Evolutionary conservation across 2,888 invertebrate species (phyloP), one percentile per base, ranked within the genome.

Genomic region (Priapulus caudatus): DNA sequence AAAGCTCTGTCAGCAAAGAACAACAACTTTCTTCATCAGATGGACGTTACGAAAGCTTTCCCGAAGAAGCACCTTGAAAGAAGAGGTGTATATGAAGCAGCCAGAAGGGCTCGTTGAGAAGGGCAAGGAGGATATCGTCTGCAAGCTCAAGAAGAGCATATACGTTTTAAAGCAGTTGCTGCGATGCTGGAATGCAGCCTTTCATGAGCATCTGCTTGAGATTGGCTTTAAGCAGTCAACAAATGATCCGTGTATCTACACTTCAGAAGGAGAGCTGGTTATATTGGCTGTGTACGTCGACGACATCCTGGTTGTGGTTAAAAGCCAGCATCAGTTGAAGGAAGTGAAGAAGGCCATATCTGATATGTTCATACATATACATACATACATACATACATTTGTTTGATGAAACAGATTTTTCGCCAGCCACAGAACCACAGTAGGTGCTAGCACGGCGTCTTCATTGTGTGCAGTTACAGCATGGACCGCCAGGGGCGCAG

Each of bases 31-130:
- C 10, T 60, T 2, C 16, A 24, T 1, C 55, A 59, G 22, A 54
- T 58, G 46, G 59, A 58, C 47, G 51, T 59, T 5, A 53, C 44
- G 18, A 60, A 59, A 21, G 59, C 58, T 1, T 61, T 60, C 45
- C 33, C 57, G 4, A 50, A 57, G 44, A n/a, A 52, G 59, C 15
- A 48, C 44, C 2, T 33, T 59, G 19, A 20, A 59, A 19, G 59
- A 60, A 23, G 45, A 49, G 21, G n/a, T 57, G 19, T 62, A 52
- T 45, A 60, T 62, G 57, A 20, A 43, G 21, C 60, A 61, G 46
- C 56, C 62, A 19, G 49, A 47, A 23, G 61, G 60, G 19, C 58
- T 52, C 47, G 48, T 55, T 23, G 20, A 50, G 3, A 18, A 45
- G 22, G 58, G 54, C 19, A 24, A 49, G 15, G 52, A 55, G 5